phyloP scores from a whole-genome alignment of 2,888 invertebrate species.

The Pollenia labialis region DNA sequence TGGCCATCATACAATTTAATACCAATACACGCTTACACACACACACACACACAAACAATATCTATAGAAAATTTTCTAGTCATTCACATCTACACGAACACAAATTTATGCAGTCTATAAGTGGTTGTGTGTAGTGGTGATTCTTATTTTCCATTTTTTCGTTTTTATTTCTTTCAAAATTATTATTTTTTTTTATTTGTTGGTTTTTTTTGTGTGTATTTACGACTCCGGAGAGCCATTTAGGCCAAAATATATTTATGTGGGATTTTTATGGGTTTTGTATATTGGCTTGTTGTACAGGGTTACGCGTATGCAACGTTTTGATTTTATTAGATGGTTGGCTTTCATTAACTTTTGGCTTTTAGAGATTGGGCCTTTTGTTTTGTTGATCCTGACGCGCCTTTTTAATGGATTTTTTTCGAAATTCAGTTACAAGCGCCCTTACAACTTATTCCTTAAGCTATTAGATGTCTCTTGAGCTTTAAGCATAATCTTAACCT shows the following conservation, averaged over 20 bases:
- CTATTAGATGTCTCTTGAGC: too few relatives aligned
- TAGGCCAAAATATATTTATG: slow-evolving; percentile 63
- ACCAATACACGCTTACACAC: neutral
- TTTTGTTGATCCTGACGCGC: too few relatives aligned
- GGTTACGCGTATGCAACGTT: too few relatives aligned
- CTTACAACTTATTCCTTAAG: too few relatives aligned
- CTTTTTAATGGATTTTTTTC: too few relatives aligned
- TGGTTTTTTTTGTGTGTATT: slow-evolving; percentile 43
- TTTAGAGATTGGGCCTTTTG: too few relatives aligned
- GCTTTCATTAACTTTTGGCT: too few relatives aligned
- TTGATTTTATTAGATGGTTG: too few relatives aligned
- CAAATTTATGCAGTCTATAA: neutral
- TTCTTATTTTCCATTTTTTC: slow-evolving; percentile 23
- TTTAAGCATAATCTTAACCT: too few relatives aligned
- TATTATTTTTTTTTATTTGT: slow-evolving; percentile 27
- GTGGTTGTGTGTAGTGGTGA: slow-evolving; percentile 8
- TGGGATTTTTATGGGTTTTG: slow-evolving; percentile 64
- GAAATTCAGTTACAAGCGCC: too few relatives aligned
- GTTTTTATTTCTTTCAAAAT: slow-evolving; percentile 20
- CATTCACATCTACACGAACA: neutral
- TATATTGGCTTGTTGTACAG: slow-evolving; percentile 45
- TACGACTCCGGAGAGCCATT: slow-evolving; percentile 66
- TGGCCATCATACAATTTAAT: slow-evolving; percentile 19
- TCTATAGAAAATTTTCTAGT: neutral
- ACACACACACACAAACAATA: neutral